phyloP scores from a whole-genome alignment of 2,113 vertebrate genomes.

The Piaya cayana region DNA sequence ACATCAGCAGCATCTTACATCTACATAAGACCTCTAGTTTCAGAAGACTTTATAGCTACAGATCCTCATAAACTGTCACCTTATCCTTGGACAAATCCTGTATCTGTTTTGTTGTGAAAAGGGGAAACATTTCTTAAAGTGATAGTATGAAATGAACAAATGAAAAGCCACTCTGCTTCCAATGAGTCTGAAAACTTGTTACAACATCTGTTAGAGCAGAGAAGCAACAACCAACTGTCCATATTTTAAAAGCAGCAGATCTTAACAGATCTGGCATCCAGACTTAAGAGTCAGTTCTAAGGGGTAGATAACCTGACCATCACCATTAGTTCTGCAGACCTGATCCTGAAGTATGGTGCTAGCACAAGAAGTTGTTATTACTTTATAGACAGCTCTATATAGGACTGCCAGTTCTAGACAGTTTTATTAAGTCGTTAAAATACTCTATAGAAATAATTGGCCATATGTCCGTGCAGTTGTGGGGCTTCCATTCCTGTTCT shows the following conservation, averaged over 20 bases:
- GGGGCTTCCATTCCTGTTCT: neutral
- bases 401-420: neutral
- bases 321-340: neutral
- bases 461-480: fast-evolving
- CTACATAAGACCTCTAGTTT: neutral
- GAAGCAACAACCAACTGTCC: neutral
- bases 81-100: neutral
- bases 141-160: neutral
- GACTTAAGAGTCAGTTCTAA: neutral
- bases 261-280: neutral
- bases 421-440: neutral
- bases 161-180: neutral
- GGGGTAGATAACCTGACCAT: neutral
- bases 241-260: neutral
- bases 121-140: neutral
- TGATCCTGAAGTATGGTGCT: neutral
- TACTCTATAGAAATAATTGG: neutral
- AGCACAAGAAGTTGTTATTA: neutral
- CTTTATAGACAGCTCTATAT: neutral
- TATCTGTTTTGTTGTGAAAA: neutral
- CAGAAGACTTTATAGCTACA: neutral
- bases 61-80: neutral
- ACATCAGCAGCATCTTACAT: neutral
- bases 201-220: neutral
- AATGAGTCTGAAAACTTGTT: neutral